Evolutionary conservation across 2,888 invertebrate genomes (phyloP), one percentile per base, ranked within the genome.

Genomic region (Eilema griseolum): DNA sequence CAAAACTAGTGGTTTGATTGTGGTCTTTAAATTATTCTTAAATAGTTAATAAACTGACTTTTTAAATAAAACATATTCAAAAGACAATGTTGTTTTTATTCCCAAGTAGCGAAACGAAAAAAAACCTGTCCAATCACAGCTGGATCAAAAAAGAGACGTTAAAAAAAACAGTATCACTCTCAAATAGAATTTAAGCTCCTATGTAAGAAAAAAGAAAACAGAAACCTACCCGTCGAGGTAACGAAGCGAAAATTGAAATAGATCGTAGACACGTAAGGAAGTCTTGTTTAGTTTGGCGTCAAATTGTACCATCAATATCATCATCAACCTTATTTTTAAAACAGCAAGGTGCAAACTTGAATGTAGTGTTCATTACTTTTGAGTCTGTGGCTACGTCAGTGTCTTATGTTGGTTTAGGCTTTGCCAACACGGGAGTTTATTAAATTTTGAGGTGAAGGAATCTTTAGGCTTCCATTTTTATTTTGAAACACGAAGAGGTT

Each of bases 191-290:
- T 75, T 70, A 78, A 77, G 72, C 73, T 70, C 66, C 71, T 37
- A 67, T 69, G 72, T 70, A 67, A 75, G 76, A 79, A 81, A 82
- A 85, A 87, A 85, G 78, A 83, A 82, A 77, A 81, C 73, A 78
- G 64, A 75, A 81, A 78, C 74, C 76, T 74, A 78, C 79, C 73
- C 72, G 70, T 69, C 16, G 77, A 83, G 81, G 82, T 90, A 90
- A 90, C 89, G 88, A 90, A 89, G 88, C 86, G 85, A 80, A 85
- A 87, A 87, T 84, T 82, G 85, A 83, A 86, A 87, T 85, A 84
- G 83, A 86, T 83, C 85, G 83, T 75, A 76, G 76, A 82, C 84
- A 88, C 84, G 83, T 81, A 85, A 83, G 85, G 80, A 84, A 84
- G 78, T 75, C 84, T 83, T 85, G 79, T 84, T 85, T 84, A 85